Evolutionary conservation across 2,888 invertebrate genomes (phyloP).

Genomic region (Eremobia ochroleuca): DNA sequence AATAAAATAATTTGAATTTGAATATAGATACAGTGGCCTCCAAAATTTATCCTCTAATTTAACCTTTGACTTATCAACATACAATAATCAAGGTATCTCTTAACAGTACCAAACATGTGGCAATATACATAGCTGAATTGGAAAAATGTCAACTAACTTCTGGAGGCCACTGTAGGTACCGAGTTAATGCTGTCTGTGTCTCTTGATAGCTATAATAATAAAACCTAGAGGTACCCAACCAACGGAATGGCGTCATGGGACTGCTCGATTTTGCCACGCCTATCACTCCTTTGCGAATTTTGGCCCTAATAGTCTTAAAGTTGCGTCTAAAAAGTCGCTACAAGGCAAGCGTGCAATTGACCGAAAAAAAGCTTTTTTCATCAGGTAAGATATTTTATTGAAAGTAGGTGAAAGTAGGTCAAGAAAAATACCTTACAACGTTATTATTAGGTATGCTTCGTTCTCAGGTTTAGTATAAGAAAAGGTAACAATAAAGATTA

Average conservation of each 20-base stretch:
- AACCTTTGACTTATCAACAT: no score
- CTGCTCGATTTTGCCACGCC: background rate
- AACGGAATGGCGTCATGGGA: background rate
- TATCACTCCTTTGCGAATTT: background rate
- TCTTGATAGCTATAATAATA: background rate
- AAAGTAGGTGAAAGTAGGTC: background rate
- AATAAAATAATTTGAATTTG: no score
- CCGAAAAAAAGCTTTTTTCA: background rate
- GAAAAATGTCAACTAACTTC: no score
- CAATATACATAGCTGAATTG: no score
- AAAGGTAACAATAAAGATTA: conserved; percentile 30
- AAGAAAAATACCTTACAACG: background rate
- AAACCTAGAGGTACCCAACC: background rate
- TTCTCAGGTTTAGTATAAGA: background rate
- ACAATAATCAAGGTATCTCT: no score
- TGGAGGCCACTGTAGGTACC: no score
- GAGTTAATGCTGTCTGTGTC: background rate
- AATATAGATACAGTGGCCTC: no score
- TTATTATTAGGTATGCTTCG: background rate
- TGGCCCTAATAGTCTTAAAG: background rate
- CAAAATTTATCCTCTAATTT: no score
- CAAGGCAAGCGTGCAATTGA: background rate
- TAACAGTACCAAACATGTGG: no score
- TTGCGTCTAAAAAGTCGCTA: background rate
- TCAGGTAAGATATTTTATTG: background rate